A percentile compares a stretch with the other conserved stretches of the same genome.
Evolutionary conservation across 2,113 vertebrate genomes (phyloP).

Genomic region (Platanista minor): DNA sequence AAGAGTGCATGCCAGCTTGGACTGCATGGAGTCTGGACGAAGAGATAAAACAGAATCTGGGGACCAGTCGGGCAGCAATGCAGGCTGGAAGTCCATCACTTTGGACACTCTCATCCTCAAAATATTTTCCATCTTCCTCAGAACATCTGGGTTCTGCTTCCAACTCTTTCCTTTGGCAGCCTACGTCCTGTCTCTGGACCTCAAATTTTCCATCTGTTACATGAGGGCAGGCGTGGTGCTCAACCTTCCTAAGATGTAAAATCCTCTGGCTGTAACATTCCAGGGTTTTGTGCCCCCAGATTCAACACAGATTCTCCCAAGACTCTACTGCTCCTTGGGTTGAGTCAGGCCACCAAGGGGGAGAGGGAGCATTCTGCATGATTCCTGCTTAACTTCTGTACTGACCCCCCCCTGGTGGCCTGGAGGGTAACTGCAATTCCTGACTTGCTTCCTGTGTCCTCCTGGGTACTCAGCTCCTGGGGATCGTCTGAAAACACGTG

Average conservation of each 20-base stretch:
- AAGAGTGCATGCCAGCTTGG: background rate
- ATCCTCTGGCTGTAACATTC: background rate
- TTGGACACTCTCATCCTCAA: background rate
- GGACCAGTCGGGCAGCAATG: background rate
- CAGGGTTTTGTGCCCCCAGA: background rate
- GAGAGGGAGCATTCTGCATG: slow-evolving; percentile 29
- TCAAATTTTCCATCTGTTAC: slow-evolving; percentile 12
- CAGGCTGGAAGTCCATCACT: background rate
- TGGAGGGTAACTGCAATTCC: slow-evolving; percentile 58
- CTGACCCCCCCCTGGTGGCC: slow-evolving; percentile 41
- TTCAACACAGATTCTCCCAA: background rate
- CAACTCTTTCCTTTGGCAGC: background rate
- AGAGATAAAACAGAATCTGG: background rate
- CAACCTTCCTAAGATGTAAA: background rate
- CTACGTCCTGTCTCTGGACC: background rate
- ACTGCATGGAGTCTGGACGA: background rate
- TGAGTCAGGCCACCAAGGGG: background rate
- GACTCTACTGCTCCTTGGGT: background rate
- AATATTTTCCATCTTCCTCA: background rate
- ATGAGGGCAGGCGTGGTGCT: background rate
- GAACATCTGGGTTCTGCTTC: background rate
- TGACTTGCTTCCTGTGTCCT: background rate
- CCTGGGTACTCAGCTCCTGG: background rate
- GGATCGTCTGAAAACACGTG: background rate
- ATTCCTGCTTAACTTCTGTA: background rate